phyloP scores from a whole-genome alignment of 2,113 vertebrate species.

The Xerus inauris region DNA sequence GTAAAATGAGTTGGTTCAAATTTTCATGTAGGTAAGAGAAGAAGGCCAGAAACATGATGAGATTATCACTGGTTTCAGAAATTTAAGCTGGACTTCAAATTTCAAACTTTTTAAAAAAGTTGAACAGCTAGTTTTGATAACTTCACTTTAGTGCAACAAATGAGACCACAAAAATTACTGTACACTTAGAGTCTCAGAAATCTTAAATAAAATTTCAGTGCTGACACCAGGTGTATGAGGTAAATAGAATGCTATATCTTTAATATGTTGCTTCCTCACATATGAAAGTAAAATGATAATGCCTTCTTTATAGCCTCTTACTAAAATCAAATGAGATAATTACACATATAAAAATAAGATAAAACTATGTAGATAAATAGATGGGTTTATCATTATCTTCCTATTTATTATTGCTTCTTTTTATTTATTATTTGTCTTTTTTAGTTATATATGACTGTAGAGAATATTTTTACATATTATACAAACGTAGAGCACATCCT shows the following conservation, averaged over 20 bases:
- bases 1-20: not conserved
- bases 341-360: not conserved
- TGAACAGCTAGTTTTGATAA: not conserved
- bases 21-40: not conserved
- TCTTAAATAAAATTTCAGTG: not conserved
- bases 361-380: not conserved
- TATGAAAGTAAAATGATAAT: not conserved
- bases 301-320: not conserved
- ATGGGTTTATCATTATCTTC: not conserved
- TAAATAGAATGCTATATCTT: not conserved
- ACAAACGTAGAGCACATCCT: too few species aligned
- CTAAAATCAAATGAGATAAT: not conserved
- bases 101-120: not conserved
- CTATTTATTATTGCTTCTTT: too few species aligned
- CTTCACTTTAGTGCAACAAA: not conserved
- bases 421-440: too few species aligned
- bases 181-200: not conserved
- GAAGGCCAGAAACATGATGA: not conserved
- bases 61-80: not conserved
- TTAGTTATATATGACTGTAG: too few species aligned
- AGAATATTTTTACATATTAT: too few species aligned
- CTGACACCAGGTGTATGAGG: not conserved
- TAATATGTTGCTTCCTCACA: not conserved
- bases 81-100: not conserved
- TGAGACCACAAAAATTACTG: not conserved